Conservation (phyloP, 2,888 invertebrate species). For the Epistrophella euchroma region DNA sequence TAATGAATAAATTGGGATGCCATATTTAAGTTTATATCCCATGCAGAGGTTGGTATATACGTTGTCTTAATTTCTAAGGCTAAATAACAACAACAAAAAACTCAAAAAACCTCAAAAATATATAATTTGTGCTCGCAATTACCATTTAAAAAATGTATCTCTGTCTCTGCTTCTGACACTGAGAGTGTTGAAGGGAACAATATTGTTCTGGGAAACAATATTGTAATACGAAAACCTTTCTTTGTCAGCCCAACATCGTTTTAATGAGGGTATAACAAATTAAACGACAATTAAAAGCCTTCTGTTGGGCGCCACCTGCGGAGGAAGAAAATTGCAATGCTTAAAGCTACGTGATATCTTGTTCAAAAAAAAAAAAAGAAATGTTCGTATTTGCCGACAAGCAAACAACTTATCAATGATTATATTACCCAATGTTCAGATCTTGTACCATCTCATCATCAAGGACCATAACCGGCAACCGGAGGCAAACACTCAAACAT, state of each 20-base stretch:
- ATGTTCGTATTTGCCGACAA: slow-evolving; percentile 10
- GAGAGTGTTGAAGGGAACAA: slow-evolving; percentile 46
- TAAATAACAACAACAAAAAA: background rate
- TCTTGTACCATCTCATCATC: background rate
- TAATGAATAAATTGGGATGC: slow-evolving; percentile 14
- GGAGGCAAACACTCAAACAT: slow-evolving; percentile 59
- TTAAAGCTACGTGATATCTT: background rate
- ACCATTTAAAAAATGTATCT: slow-evolving; percentile 18
- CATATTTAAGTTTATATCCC: background rate
- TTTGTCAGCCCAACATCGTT: background rate
- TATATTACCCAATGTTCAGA: slow-evolving; percentile 53
- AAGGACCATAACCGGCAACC: slow-evolving; percentile 1
- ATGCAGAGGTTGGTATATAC: background rate
- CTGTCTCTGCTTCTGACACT: slow-evolving; percentile 65
- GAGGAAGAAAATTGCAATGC: background rate
- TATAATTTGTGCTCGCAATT: background rate
- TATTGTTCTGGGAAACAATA: slow-evolving; percentile 2
- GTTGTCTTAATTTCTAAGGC: background rate
- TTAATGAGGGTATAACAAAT: slow-evolving; percentile 55
- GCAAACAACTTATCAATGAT: slow-evolving; percentile 61
- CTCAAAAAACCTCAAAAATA: slow-evolving; percentile 3
- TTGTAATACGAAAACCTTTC: background rate
- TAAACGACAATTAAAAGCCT: slow-evolving; percentile 64
- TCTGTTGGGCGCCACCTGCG: background rate
- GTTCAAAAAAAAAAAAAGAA: background rate